Evolutionary conservation across 2,113 vertebrate species (phyloP), one percentile per base, ranked within the genome.

Genomic region (Menura novaehollandiae): DNA sequence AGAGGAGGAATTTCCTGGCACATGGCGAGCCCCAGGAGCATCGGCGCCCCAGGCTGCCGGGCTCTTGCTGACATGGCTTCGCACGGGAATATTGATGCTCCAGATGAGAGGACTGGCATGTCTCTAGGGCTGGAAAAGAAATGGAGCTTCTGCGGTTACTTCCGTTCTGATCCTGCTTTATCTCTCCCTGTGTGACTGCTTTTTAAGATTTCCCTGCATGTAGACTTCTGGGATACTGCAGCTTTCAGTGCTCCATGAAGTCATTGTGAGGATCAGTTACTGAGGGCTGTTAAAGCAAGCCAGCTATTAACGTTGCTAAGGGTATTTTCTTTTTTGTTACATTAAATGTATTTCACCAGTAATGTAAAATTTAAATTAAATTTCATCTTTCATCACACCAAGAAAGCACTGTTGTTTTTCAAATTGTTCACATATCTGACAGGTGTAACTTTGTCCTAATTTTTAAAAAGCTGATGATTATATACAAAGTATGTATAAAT

Each of bases 101-200:
- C 30, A n/a, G 66, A 84, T 39, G 37, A 52, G 73, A 67, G 58
- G 46, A 60, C 67, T 43, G 72, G 37, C 43, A 17, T 1, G 17
- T 67, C 66, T 76, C 47, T 78, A n/a, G 33, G 44, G 60, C 64
- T 73, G 9, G 53, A 49, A 74, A n/a, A 67, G 53, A 78, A 87
- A 66, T 7, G 15, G 63, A 76, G 51, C 35, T 83, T 69, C 63
- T 88, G 58, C 9, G 5, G 44, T 69, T 74, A 64, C 58, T 88
- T 85, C 79, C 89, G 68, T 72, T 89, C 84, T 89, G 37, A 59
- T 89, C 51, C 52, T 60, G 37, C 66, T 85, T 95, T 91, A 9
- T 62, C 32, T 92, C 39, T 90, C 7, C 4, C 37, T 66, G 15
- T 60, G 81, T 72, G 69, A 35, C 46, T 75, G 89, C 88, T 88